Conservation (phyloP, 2,888 invertebrate genomes). For the Xylota sylvarum region DNA sequence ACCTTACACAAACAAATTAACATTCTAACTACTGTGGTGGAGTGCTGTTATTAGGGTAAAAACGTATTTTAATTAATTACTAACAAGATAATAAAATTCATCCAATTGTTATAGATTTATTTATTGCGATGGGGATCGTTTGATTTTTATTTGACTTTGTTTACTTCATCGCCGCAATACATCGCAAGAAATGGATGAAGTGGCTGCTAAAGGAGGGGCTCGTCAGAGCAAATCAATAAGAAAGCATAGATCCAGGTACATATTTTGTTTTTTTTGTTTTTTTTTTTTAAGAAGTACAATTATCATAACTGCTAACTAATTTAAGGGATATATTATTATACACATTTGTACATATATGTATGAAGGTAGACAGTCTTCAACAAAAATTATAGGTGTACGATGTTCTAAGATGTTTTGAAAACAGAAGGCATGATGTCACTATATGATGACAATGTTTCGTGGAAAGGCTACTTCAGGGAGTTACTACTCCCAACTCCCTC, state of each 20-base stretch:
- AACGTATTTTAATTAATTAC: constrained; percentile 10
- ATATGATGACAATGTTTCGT: too few species aligned
- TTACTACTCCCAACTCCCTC: too few species aligned
- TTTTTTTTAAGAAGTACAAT: too few species aligned
- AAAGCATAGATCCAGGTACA: constrained; percentile 72
- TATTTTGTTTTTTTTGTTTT: neutral
- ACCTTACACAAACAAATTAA: constrained; percentile 2
- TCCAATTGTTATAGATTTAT: constrained; percentile 10
- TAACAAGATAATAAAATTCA: neutral
- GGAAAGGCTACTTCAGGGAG: too few species aligned
- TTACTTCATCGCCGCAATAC: constrained; percentile 25
- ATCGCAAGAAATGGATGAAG: constrained; percentile 56
- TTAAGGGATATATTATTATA: too few species aligned
- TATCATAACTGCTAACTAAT: too few species aligned
- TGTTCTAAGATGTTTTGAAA: too few species aligned
- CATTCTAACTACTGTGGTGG: neutral
- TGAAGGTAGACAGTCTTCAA: neutral
- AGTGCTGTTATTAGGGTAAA: constrained; percentile 18
- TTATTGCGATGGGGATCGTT: constrained; percentile 22
- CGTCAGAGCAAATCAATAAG: constrained; percentile 57
- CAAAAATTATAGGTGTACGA: too few species aligned
- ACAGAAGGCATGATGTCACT: too few species aligned
- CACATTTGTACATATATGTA: too few species aligned
- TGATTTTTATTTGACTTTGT: constrained; percentile 35
- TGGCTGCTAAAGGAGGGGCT: constrained; percentile 64